These are phyloP conservation scores for Trissolcus japonicus DNA, from an alignment of 2,888 invertebrate genomes.

Conservation along the genomic window DNA sequence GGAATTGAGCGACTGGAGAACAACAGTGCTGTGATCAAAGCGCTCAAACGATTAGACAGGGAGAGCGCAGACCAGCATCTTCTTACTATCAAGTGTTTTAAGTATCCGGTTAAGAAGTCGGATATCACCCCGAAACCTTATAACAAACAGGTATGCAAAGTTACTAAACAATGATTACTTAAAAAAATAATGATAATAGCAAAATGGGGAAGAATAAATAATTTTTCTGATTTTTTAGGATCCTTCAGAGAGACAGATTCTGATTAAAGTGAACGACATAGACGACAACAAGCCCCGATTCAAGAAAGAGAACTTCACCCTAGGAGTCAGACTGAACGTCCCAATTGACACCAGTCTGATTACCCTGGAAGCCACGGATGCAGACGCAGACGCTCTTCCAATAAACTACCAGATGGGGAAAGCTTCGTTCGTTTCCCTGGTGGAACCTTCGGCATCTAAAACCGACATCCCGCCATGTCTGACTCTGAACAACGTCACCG, in stretches of 20 bases:
- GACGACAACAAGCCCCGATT: constrained; percentile 87
- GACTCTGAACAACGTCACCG: constrained; percentile 82
- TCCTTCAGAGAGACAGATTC: constrained; percentile 82
- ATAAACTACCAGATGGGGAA: constrained; percentile 82
- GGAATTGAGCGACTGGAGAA: constrained; percentile 81
- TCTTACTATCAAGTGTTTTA: constrained; percentile 84
- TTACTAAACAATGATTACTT: no score
- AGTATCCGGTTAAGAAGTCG: constrained; percentile 72
- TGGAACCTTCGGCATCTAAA: constrained; percentile 79
- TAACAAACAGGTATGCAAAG: constrained; percentile 71
- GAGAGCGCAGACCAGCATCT: constrained; percentile 80
- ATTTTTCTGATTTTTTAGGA: constrained; percentile 75
- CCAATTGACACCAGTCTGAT: constrained; percentile 84
- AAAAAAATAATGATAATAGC: no score
- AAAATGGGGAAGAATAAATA: no score
- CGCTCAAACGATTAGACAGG: constrained; percentile 82
- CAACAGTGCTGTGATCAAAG: constrained; percentile 81
- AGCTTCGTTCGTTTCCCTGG: constrained; percentile 82
- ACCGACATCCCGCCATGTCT: constrained; percentile 76
- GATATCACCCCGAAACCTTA: constrained; percentile 78
- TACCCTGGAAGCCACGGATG: constrained; percentile 82
- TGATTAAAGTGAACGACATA: constrained; percentile 82
- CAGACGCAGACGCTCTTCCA: constrained; percentile 82
- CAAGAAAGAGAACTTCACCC: constrained; percentile 80
- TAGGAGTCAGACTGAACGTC: constrained; percentile 86